These are phyloP conservation scores for Venusia cambrica DNA, from an alignment of 2,888 invertebrate genomes.

Conservation along the genomic window DNA sequence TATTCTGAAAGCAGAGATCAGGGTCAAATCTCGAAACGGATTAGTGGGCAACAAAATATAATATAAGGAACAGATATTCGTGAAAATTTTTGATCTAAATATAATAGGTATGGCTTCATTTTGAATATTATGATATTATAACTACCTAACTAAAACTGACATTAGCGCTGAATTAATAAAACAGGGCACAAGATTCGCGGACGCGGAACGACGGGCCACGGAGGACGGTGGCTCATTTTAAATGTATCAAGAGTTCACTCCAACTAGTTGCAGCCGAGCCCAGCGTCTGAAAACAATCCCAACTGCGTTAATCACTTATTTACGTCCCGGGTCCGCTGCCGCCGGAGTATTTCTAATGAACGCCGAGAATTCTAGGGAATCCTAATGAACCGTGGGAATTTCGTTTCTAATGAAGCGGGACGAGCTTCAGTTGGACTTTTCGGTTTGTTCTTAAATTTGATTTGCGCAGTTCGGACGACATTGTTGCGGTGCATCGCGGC, in stretches of 20 bases:
- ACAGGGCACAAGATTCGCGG: slow-evolving; percentile 51
- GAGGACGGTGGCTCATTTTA: slow-evolving; percentile 55
- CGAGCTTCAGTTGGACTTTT: slow-evolving; percentile 47
- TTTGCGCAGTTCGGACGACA: slow-evolving; percentile 54
- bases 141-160: too few relatives aligned
- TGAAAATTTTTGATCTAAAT: too few relatives aligned
- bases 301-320: slow-evolving; percentile 81
- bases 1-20: too few relatives aligned
- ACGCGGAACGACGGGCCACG: slow-evolving; percentile 26
- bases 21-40: too few relatives aligned
- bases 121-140: too few relatives aligned
- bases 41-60: too few relatives aligned
- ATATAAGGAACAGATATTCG: too few relatives aligned
- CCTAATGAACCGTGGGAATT: slow-evolving; percentile 79
- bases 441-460: slow-evolving; percentile 54
- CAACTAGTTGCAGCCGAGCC: slow-evolving; percentile 52
- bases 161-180: slow-evolving; percentile 58
- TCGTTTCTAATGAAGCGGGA: slow-evolving; percentile 69
- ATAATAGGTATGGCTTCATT: too few relatives aligned
- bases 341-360: slow-evolving; percentile 74
- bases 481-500: slow-evolving; percentile 58
- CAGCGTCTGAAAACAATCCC: slow-evolving; percentile 73
- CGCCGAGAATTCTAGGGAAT: slow-evolving; percentile 67
- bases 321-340: slow-evolving; percentile 69
- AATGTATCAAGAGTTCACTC: slow-evolving; percentile 70